Evolutionary conservation across 2,797 vertebrate species (phyloP).

Genomic region (Harpagifer antarcticus): DNA sequence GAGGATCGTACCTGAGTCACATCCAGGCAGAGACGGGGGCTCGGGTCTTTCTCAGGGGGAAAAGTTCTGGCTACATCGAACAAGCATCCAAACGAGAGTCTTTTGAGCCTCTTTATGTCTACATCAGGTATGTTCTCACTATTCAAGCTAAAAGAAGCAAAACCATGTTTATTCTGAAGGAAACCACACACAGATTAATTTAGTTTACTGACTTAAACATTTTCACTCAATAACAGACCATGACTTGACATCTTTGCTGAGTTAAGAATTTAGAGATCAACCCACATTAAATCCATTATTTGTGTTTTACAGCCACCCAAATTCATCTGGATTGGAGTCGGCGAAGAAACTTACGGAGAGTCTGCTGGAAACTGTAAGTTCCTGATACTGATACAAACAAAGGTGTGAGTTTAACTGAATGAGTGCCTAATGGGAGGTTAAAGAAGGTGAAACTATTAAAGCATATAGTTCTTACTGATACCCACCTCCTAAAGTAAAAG

Average conservation of each 20-base stretch:
- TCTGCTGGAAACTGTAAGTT: slow-evolving; percentile 86
- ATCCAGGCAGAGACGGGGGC: slow-evolving; percentile 88
- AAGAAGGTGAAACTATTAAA: slow-evolving; percentile 81
- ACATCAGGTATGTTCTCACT: slow-evolving; percentile 83
- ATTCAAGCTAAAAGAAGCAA: background rate
- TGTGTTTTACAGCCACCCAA: slow-evolving; percentile 83
- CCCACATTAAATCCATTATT: background rate
- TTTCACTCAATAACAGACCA: background rate
- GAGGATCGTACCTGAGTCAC: slow-evolving; percentile 86
- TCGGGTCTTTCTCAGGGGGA: slow-evolving; percentile 87
- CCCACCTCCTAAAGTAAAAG: slow-evolving; percentile 79
- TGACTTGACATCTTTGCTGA: background rate
- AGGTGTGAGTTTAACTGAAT: background rate
- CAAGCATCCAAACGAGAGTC: slow-evolving; percentile 88
- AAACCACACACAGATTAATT: background rate
- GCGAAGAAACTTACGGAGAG: slow-evolving; percentile 88
- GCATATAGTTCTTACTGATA: slow-evolving; percentile 79
- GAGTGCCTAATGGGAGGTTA: slow-evolving; percentile 64
- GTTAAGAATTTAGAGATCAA: too few relatives aligned
- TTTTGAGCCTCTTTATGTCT: slow-evolving; percentile 88
- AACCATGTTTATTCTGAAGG: background rate
- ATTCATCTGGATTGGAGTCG: slow-evolving; percentile 82
- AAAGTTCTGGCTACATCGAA: slow-evolving; percentile 88
- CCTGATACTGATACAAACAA: background rate
- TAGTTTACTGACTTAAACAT: background rate